A percentile compares a stretch with the other conserved stretches of the same genome.
phyloP scores from a whole-genome alignment of 2,888 invertebrate genomes.

The Altica lythri region DNA sequence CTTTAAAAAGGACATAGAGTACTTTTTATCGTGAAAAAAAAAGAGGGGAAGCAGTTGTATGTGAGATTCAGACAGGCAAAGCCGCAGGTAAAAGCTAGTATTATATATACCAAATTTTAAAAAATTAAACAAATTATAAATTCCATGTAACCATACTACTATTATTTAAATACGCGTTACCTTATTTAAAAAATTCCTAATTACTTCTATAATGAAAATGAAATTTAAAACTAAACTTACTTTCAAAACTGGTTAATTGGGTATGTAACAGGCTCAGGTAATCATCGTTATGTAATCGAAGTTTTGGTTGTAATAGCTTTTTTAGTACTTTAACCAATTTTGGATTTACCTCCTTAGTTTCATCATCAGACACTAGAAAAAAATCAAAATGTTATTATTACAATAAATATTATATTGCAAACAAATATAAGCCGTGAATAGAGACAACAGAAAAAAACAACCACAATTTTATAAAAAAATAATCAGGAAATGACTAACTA shows the following conservation, averaged over 20 bases:
- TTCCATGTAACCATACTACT: neutral
- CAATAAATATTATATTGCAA: too few relatives aligned
- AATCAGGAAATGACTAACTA: too few relatives aligned
- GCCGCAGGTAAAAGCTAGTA: neutral
- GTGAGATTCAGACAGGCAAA: neutral
- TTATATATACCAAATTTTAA: neutral
- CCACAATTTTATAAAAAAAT: too few relatives aligned
- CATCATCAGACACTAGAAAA: too few relatives aligned
- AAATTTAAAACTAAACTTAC: conserved; percentile 48
- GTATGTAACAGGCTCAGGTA: conserved; percentile 69
- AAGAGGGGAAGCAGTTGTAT: too few relatives aligned
- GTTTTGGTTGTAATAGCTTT: conserved; percentile 63
- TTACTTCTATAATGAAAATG: neutral
- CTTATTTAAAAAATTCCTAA: neutral
- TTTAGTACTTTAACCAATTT: conserved; percentile 49
- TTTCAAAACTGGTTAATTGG: conserved; percentile 63
- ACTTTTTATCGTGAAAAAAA: too few relatives aligned
- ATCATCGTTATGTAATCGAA: conserved; percentile 65
- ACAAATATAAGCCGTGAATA: too few relatives aligned
- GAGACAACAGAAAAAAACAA: too few relatives aligned
- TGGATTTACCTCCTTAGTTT: conserved; percentile 7
- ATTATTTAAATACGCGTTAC: neutral
- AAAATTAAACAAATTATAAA: neutral
- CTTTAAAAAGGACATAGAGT: too few relatives aligned
- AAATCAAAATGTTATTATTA: too few relatives aligned